These are phyloP conservation scores for Glaucidium brasilianum DNA, from an alignment of 2,113 vertebrate genomes.

Conservation along the genomic window DNA sequence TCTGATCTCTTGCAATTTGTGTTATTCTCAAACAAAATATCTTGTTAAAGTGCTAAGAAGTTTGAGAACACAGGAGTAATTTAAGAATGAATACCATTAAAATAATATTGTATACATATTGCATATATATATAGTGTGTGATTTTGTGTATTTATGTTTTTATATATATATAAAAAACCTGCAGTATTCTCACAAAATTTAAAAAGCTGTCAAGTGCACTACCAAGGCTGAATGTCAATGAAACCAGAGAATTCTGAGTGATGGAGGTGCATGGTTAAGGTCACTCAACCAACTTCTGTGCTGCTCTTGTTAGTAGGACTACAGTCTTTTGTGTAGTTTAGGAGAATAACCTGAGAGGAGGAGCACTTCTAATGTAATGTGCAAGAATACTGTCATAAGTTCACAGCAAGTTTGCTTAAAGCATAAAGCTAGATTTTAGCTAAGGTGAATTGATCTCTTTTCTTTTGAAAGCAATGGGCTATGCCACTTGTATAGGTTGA, in stretches of 20 bases:
- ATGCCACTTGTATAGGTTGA: background rate
- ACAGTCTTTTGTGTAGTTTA: background rate
- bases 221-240: background rate
- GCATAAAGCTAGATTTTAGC: background rate
- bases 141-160: background rate
- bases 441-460: background rate
- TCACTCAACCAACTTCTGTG: background rate
- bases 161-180: background rate
- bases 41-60: background rate
- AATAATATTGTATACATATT: background rate
- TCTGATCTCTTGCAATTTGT: conserved; percentile 3
- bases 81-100: background rate
- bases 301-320: background rate
- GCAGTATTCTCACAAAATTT: background rate
- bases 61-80: background rate
- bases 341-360: background rate
- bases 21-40: background rate
- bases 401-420: background rate
- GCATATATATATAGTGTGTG: too few species aligned
- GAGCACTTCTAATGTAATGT: background rate
- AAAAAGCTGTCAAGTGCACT: background rate
- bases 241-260: background rate
- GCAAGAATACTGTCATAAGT: background rate
- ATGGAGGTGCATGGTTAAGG: background rate
- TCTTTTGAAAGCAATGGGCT: background rate